These are phyloP conservation scores for Sebastes kiyomatsui DNA, from an alignment of 2,797 vertebrate genomes.

Conservation along the genomic window DNA sequence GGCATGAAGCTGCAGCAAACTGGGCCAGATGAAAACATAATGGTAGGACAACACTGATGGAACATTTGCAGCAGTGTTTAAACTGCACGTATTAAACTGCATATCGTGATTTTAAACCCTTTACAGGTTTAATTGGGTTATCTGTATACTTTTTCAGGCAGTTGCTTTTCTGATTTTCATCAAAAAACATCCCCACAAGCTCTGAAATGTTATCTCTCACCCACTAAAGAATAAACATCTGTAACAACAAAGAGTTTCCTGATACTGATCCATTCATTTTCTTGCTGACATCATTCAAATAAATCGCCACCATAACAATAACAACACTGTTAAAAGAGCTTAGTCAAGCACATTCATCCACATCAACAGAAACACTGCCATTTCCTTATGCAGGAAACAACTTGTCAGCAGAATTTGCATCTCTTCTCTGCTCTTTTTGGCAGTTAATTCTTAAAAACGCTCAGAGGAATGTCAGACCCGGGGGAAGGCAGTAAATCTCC, in stretches of 20 bases:
- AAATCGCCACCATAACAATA: slow-evolving; percentile 33
- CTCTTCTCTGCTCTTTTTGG: slow-evolving; percentile 24
- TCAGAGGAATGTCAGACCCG: not conserved
- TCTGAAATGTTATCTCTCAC: slow-evolving; percentile 2
- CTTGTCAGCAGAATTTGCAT: slow-evolving; percentile 47
- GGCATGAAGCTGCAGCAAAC: not conserved
- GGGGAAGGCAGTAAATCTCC: slow-evolving; percentile 16
- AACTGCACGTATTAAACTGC: not conserved
- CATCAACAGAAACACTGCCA: slow-evolving; percentile 27
- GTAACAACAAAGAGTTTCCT: slow-evolving; percentile 7
- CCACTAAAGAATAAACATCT: not conserved
- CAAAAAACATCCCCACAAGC: not conserved
- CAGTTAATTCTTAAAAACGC: slow-evolving; percentile 34
- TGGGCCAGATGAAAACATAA: not conserved
- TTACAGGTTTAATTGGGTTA: not conserved
- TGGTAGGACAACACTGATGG: not conserved
- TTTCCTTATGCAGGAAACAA: slow-evolving; percentile 47
- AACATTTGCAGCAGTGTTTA: not conserved
- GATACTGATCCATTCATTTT: slow-evolving; percentile 5
- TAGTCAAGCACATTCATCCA: slow-evolving; percentile 39
- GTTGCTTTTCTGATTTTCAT: not conserved
- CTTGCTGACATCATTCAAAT: slow-evolving; percentile 25
- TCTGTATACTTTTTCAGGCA: not conserved
- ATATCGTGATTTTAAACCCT: not conserved
- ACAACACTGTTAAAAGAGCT: slow-evolving; percentile 35